These are phyloP conservation scores for Phrynosoma blainvillii DNA, from an alignment of 2,113 vertebrate genomes.

Conservation along the genomic window DNA sequence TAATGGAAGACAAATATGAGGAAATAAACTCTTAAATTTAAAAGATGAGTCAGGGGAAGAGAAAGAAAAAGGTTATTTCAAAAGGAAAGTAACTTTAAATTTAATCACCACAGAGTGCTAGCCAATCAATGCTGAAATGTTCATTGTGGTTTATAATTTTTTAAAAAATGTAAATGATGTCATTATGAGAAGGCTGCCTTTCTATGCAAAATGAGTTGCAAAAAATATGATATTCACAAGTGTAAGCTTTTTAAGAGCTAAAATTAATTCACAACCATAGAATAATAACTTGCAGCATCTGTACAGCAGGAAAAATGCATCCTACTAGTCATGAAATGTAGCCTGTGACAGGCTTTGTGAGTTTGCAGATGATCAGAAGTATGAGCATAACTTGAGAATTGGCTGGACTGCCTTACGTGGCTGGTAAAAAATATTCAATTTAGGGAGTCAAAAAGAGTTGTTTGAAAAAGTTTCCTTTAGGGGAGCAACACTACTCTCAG, in stretches of 20 bases:
- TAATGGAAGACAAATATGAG: slow-evolving; percentile 41
- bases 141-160: neutral
- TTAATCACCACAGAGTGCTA: neutral
- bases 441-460: no score
- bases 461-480: no score
- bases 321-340: neutral
- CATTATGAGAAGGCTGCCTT: neutral
- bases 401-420: no score
- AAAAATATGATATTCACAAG: neutral
- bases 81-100: slow-evolving; percentile 16
- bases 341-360: neutral
- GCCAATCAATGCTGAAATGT: neutral
- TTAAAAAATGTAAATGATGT: neutral
- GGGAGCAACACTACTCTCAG: no score
- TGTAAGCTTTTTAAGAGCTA: neutral
- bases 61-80: slow-evolving; percentile 27
- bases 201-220: neutral
- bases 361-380: neutral
- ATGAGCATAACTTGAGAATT: neutral
- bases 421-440: no score
- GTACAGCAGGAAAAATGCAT: neutral
- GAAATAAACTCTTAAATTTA: slow-evolving; percentile 32
- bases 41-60: slow-evolving; percentile 10
- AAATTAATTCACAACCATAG: neutral
- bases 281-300: neutral